phyloP scores from a whole-genome alignment of 2,888 invertebrate genomes.

The Pristionchus arcanus region DNA sequence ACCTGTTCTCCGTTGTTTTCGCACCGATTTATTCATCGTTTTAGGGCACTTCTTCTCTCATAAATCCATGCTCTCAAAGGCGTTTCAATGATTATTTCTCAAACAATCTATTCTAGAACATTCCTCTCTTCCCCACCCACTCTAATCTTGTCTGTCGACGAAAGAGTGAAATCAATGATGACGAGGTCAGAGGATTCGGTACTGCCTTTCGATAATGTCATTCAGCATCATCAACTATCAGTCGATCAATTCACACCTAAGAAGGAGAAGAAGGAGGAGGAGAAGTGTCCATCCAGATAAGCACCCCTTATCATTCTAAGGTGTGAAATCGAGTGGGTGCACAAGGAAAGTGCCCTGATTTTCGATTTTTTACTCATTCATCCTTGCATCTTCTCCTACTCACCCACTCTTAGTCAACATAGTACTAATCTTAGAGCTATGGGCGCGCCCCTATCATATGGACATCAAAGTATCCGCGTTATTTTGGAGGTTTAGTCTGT shows the following conservation, averaged over 20 bases:
- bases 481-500: neutral
- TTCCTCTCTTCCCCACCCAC: neutral
- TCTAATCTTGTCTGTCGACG: constrained; percentile 42
- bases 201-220: constrained; percentile 3
- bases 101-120: neutral
- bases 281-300: neutral
- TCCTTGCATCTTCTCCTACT: neutral
- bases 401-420: neutral
- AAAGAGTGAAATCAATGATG: neutral
- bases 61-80: too few species aligned
- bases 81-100: neutral
- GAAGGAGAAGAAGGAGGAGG: neutral
- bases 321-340: constrained; percentile 24
- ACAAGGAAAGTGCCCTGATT: neutral
- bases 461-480: neutral
- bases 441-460: neutral
- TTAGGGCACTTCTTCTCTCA: neutral
- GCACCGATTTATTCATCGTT: neutral
- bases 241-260: constrained; percentile 16
- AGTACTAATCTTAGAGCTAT: neutral
- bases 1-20: neutral
- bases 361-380: neutral
- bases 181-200: constrained; percentile 9
- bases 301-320: neutral
- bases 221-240: constrained; percentile 32